Conservation (phyloP, 2,888 invertebrate species). For the Nemurella pictetii region DNA sequence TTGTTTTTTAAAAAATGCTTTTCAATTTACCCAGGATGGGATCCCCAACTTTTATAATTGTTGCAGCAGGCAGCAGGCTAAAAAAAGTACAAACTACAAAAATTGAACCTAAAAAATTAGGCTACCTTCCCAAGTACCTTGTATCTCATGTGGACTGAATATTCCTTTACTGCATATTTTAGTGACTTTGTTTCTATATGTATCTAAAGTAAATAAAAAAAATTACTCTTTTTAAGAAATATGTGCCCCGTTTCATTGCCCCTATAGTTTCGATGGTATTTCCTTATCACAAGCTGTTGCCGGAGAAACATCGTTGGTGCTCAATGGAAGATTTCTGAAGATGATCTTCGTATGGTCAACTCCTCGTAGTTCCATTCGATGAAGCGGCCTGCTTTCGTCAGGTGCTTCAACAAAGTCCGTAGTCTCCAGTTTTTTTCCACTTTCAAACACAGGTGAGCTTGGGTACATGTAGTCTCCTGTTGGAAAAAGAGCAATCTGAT, state of each 20-base stretch:
- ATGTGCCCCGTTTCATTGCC: not conserved
- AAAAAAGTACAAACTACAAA: no score
- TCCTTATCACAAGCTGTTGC: not conserved
- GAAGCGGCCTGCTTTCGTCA: constrained; percentile 32
- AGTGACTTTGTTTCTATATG: not conserved
- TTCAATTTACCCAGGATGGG: not conserved
- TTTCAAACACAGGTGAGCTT: constrained; percentile 47
- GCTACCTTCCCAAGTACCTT: not conserved
- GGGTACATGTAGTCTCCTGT: constrained; percentile 60
- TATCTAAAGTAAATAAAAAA: not conserved
- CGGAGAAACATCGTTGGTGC: constrained; percentile 9
- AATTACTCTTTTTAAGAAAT: not conserved
- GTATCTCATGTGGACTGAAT: not conserved
- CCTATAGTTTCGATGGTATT: constrained; percentile 1
- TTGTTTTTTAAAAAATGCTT: not conserved
- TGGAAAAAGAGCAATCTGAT: constrained; percentile 44
- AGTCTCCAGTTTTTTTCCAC: not conserved
- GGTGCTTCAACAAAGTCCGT: not conserved
- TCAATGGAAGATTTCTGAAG: constrained; percentile 27
- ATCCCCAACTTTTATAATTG: not conserved
- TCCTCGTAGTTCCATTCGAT: constrained; percentile 42
- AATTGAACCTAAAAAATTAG: not conserved
- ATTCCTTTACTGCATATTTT: not conserved
- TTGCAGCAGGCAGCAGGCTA: no score
- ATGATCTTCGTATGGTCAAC: constrained; percentile 35